phyloP scores from a whole-genome alignment of 2,888 invertebrate genomes.

The Idaea biselata region DNA sequence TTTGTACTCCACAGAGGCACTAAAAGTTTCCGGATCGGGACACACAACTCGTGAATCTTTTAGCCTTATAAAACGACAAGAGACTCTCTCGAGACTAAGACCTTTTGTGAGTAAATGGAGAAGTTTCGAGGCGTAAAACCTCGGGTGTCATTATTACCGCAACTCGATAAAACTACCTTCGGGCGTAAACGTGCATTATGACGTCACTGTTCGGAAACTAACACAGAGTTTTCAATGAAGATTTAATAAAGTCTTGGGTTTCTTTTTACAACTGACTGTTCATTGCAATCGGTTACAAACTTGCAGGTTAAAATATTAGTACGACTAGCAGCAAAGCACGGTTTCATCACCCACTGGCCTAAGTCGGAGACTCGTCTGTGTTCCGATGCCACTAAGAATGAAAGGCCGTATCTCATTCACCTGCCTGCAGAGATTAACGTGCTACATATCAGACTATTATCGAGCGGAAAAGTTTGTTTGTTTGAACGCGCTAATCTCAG shows the following conservation, averaged over 20 bases:
- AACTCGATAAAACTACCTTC: constrained; percentile 18
- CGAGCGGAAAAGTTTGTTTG: no score
- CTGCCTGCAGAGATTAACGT: no score
- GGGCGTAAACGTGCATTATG: constrained; percentile 17
- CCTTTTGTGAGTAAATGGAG: constrained; percentile 36
- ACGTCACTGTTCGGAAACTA: background rate
- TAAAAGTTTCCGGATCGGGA: constrained; percentile 36
- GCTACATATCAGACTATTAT: no score
- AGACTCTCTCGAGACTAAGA: constrained; percentile 34
- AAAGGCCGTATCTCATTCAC: no score
- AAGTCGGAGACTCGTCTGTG: no score
- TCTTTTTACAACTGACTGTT: constrained; percentile 7
- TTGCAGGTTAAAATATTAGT: no score
- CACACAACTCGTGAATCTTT: constrained; percentile 39
- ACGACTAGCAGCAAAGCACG: no score
- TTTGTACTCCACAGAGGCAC: background rate
- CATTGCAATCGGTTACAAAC: no score
- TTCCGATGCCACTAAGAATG: no score
- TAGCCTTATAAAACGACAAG: constrained; percentile 31
- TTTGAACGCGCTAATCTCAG: no score
- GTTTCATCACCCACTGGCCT: no score
- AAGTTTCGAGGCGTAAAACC: constrained; percentile 38
- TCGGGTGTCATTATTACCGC: constrained; percentile 36
- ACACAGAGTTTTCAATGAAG: background rate
- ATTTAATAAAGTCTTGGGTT: constrained; percentile 7